These are phyloP conservation scores for Scolopax bukidnonensis DNA, from an alignment of 2,797 vertebrate species.

Conservation along the genomic window DNA sequence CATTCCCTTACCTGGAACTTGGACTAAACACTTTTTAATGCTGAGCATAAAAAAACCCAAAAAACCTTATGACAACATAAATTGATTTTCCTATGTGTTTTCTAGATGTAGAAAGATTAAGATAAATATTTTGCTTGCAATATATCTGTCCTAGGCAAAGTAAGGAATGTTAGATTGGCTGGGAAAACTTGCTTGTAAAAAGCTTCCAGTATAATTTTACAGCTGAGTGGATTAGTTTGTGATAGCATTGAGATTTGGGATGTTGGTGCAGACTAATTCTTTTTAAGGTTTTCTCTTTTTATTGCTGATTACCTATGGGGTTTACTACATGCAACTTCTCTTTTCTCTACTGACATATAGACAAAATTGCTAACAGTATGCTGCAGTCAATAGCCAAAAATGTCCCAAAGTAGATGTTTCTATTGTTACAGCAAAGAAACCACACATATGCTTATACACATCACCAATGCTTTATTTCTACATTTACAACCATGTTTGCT, in stretches of 20 bases:
- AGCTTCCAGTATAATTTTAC: neutral
- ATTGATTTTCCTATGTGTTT: neutral
- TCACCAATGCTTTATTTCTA: neutral
- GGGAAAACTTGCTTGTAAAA: slow-evolving; percentile 5
- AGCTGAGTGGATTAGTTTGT: neutral
- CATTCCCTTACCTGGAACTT: neutral
- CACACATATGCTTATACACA: neutral
- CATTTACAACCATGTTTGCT: neutral
- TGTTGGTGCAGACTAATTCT: slow-evolving; percentile 1
- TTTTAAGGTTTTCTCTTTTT: slow-evolving; percentile 19
- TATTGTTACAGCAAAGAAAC: slow-evolving; percentile 1
- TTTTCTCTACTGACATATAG: slow-evolving; percentile 10
- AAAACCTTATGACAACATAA: neutral
- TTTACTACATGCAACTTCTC: slow-evolving; percentile 12
- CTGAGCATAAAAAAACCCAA: neutral
- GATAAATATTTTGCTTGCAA: neutral
- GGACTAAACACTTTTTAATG: neutral
- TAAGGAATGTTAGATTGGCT: neutral
- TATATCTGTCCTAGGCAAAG: neutral
- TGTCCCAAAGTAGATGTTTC: slow-evolving; percentile 46
- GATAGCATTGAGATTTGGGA: slow-evolving; percentile 24
- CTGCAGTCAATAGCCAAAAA: slow-evolving; percentile 1
- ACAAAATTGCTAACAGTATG: neutral
- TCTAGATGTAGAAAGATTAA: neutral
- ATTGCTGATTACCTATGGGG: slow-evolving; percentile 25